These are phyloP conservation scores for Vanessa cardui DNA, from an alignment of 2,888 invertebrate genomes.

Conservation along the genomic window DNA sequence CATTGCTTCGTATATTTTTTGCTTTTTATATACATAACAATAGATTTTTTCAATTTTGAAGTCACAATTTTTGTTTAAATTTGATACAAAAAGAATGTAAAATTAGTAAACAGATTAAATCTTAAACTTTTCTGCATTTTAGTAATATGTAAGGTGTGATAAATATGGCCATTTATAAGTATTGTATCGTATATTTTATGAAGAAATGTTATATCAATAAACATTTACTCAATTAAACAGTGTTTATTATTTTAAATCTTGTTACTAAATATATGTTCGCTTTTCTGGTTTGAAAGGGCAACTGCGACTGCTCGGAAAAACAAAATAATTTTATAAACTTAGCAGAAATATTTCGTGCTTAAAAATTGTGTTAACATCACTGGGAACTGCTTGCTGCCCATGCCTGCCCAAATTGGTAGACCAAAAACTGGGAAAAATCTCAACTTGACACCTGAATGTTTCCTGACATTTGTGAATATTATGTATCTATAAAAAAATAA, in stretches of 20 bases:
- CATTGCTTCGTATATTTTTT: background rate
- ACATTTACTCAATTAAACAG: constrained; percentile 21
- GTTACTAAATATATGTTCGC: no score
- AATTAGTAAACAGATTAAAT: constrained; percentile 1
- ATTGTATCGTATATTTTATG: constrained; percentile 55
- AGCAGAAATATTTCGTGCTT: no score
- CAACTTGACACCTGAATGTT: no score
- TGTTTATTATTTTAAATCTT: constrained; percentile 1
- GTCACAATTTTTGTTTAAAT: background rate
- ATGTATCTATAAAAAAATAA: no score
- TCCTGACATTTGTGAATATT: no score
- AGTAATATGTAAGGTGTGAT: constrained; percentile 58
- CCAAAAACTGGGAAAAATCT: no score
- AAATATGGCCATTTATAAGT: constrained; percentile 71
- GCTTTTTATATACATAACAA: background rate
- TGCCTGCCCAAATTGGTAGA: no score
- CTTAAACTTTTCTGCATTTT: constrained; percentile 20
- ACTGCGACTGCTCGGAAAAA: no score
- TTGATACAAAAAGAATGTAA: background rate
- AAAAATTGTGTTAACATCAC: no score
- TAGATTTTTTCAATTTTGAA: constrained; percentile 5
- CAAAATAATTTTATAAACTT: no score
- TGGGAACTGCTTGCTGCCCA: no score
- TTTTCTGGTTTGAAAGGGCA: no score
- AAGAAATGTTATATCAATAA: constrained; percentile 47